phyloP scores from a whole-genome alignment of 2,113 vertebrate species.

The Isurus oxyrinchus region DNA sequence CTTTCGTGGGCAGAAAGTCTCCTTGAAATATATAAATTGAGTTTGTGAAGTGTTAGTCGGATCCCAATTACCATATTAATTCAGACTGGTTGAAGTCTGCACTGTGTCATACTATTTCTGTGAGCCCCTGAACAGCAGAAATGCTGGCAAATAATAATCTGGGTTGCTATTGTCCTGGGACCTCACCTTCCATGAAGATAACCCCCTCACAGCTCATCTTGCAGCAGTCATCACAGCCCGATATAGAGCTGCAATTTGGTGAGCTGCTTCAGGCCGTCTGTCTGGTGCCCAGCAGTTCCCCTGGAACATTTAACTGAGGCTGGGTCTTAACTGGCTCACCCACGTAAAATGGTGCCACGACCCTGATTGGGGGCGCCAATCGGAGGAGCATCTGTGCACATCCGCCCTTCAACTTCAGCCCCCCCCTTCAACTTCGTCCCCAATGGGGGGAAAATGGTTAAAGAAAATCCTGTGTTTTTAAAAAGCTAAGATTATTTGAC shows the following conservation, averaged over 20 bases:
- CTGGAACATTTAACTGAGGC: not conserved
- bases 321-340: not conserved
- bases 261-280: not conserved
- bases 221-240: not conserved
- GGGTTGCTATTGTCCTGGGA: not conserved
- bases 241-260: not conserved
- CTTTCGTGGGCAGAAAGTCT: not conserved
- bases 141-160: not conserved
- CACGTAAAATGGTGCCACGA: no score
- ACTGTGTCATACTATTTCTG: not conserved
- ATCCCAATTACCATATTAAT: not conserved
- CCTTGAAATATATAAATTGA: not conserved
- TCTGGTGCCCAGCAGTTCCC: not conserved
- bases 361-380: no score
- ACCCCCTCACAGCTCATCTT: not conserved
- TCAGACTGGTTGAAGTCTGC: not conserved
- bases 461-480: not conserved
- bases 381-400: no score
- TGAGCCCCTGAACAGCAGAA: not conserved
- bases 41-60: not conserved
- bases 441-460: no score
- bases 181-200: not conserved
- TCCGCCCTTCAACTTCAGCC: no score
- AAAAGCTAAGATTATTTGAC: not conserved
- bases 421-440: no score